phyloP scores from a whole-genome alignment of 1,140 invertebrate genomes.

The Pseudachorutes palmiensis region DNA sequence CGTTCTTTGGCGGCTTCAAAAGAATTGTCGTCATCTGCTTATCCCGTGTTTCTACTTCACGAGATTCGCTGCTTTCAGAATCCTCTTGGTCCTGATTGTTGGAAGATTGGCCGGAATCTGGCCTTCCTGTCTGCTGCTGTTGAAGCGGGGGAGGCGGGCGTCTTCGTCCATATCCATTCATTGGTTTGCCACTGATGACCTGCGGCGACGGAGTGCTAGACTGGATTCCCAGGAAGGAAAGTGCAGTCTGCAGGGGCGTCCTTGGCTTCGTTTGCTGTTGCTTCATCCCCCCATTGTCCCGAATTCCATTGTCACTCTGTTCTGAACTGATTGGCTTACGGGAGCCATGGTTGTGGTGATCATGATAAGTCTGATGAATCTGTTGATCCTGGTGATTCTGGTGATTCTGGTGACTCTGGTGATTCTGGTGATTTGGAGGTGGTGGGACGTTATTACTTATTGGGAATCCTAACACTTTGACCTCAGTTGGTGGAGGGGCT shows the following conservation, averaged over 20 bases:
- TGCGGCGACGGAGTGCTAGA: constrained; percentile 19
- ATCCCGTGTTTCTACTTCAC: not conserved
- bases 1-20: not conserved
- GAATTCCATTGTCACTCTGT: too few species aligned
- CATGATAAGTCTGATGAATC: not conserved
- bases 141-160: not conserved
- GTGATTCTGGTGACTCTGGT: not conserved
- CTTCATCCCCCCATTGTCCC: not conserved
- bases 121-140: constrained; percentile 1
- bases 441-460: not conserved
- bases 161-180: not conserved
- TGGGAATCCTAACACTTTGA: not conserved
- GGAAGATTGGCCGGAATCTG: not conserved
- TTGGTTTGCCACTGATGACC: constrained; percentile 19
- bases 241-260: constrained; percentile 16
- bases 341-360: too few species aligned
- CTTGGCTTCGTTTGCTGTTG: not conserved
- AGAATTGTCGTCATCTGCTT: not conserved
- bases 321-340: too few species aligned
- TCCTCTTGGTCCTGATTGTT: constrained; percentile 15
- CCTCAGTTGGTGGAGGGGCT: not conserved
- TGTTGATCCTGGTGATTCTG: not conserved
- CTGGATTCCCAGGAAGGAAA: constrained; percentile 25
- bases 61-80: constrained; percentile 24
- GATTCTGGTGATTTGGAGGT: not conserved